Evolutionary conservation across 1,140 invertebrate genomes (phyloP).

Genomic region (Nephila pilipes): DNA sequence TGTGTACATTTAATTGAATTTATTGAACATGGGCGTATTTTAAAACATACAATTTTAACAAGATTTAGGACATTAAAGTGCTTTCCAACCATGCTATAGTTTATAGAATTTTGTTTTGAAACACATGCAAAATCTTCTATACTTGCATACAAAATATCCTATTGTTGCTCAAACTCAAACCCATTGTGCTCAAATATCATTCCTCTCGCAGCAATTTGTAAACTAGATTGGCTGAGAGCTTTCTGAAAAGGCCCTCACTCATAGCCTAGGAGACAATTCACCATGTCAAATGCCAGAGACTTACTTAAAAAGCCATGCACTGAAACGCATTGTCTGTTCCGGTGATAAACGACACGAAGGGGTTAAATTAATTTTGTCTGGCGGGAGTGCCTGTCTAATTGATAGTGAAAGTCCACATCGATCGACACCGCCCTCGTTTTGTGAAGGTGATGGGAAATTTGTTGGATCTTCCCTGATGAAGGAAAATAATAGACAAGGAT

Average conservation of each 20-base stretch:
- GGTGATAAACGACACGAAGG: slow-evolving; percentile 40
- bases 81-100: too few species aligned
- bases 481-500: neutral
- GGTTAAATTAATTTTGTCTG: slow-evolving; percentile 52
- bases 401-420: slow-evolving; percentile 42
- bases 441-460: neutral
- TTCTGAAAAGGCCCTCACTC: neutral
- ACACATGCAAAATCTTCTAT: too few species aligned
- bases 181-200: neutral
- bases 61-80: too few species aligned
- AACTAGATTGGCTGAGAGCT: neutral
- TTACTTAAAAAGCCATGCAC: slow-evolving; percentile 19
- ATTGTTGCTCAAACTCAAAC: neutral
- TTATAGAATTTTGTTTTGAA: too few species aligned
- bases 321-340: neutral
- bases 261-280: neutral
- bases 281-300: neutral
- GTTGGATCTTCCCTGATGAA: neutral
- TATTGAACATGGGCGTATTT: too few species aligned
- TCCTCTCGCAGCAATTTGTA: neutral
- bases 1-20: too few species aligned
- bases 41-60: too few species aligned
- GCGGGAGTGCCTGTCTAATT: slow-evolving; percentile 20
- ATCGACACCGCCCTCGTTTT: neutral
- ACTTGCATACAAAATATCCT: too few species aligned